Evolutionary conservation across 2,888 invertebrate genomes (phyloP).

Genomic region (Eilema depressum): DNA sequence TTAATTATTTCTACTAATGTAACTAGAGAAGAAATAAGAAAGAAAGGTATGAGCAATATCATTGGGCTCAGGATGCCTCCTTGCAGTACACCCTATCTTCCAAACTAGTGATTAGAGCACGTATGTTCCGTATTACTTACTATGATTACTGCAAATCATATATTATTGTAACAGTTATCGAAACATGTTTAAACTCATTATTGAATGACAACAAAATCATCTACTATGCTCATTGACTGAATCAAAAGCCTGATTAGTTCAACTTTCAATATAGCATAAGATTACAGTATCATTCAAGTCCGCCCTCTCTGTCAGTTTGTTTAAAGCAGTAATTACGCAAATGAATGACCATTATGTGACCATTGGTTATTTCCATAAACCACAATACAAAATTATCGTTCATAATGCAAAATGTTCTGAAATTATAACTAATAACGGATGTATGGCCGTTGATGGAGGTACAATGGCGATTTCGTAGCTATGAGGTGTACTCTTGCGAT

Average conservation of each 20-base stretch:
- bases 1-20: neutral
- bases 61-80: neutral
- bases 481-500: conserved; percentile 13
- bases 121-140: neutral
- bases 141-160: too few species aligned
- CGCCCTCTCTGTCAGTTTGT: conserved; percentile 10
- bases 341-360: conserved; percentile 32
- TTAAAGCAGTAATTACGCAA: conserved; percentile 29
- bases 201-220: neutral
- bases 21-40: neutral
- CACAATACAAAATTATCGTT: conserved; percentile 33
- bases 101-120: neutral
- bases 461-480: conserved; percentile 43
- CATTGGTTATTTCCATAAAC: conserved; percentile 40
- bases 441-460: conserved; percentile 44
- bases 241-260: conserved; percentile 9
- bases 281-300: conserved; percentile 1
- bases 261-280: neutral
- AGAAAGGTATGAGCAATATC: neutral
- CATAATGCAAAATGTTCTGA: conserved; percentile 51
- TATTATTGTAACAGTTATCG: too few species aligned
- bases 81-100: neutral
- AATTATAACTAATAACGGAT: conserved; percentile 38
- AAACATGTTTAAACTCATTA: neutral
- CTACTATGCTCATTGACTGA: neutral